Percentiles rank a stretch among this genome's conserved stretches.
phyloP scores from a whole-genome alignment of 2,113 vertebrate species.

The Oreotrochilus melanogaster region DNA sequence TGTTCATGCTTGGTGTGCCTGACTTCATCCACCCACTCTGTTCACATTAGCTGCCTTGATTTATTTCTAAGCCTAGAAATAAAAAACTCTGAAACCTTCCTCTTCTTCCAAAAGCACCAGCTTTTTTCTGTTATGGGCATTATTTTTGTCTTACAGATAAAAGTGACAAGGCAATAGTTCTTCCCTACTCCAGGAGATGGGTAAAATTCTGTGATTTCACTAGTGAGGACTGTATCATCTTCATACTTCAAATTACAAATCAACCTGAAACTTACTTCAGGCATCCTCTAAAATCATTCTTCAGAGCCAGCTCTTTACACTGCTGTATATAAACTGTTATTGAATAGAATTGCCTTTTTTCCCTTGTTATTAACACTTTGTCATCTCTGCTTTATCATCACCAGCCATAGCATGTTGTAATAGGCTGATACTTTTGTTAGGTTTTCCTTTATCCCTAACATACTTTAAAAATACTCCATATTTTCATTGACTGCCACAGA shows the following conservation, averaged over 20 bases:
- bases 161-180: not conserved
- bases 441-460: not conserved
- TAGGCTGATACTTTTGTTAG: not conserved
- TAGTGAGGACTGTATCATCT: not conserved
- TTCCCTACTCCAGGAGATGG: not conserved
- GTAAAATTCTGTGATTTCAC: not conserved
- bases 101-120: not conserved
- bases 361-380: not conserved
- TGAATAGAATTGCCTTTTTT: constrained; percentile 32
- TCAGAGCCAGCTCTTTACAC: not conserved
- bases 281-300: not conserved
- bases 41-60: not conserved
- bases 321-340: not conserved
- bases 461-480: not conserved
- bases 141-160: not conserved
- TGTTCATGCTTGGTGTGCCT: not conserved
- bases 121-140: not conserved
- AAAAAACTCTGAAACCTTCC: not conserved
- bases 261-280: not conserved
- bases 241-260: not conserved
- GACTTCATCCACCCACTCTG: not conserved
- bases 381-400: constrained; percentile 12
- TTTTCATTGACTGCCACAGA: not conserved
- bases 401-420: not conserved
- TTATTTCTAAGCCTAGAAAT: constrained; percentile 18